These are phyloP conservation scores for Heterodera schachtii DNA, from an alignment of 1,140 invertebrate species.

Conservation along the genomic window DNA sequence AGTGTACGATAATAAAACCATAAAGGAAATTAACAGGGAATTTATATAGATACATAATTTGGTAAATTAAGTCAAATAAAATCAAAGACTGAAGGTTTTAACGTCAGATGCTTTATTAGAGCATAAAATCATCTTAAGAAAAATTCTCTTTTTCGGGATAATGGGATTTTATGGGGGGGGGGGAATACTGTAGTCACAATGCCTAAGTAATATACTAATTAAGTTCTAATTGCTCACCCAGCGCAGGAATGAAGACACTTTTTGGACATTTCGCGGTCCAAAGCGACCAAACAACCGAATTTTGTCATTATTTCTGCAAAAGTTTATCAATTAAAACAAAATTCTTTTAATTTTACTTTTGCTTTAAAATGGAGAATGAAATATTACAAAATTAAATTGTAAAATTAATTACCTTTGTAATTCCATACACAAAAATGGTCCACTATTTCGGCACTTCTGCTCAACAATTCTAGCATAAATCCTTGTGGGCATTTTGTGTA, in stretches of 20 bases:
- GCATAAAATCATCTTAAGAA: too few species aligned
- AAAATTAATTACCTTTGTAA: conserved; percentile 52
- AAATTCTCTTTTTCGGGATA: too few species aligned
- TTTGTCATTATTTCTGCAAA: conserved; percentile 57
- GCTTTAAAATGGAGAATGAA: neutral
- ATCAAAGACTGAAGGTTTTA: too few species aligned
- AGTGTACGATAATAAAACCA: too few species aligned
- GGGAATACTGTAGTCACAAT: too few species aligned
- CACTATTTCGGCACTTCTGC: conserved; percentile 58
- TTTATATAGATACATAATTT: too few species aligned
- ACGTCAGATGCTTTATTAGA: too few species aligned
- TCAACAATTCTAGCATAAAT: conserved; percentile 59
- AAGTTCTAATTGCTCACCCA: neutral
- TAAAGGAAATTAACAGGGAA: too few species aligned
- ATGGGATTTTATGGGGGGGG: too few species aligned
- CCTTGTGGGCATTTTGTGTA: conserved; percentile 60
- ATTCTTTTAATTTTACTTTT: conserved; percentile 10
- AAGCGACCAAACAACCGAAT: conserved; percentile 55
- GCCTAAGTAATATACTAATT: too few species aligned
- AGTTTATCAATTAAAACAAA: conserved; percentile 12
- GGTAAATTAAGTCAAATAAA: neutral
- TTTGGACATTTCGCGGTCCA: conserved; percentile 47
- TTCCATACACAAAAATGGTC: conserved; percentile 65
- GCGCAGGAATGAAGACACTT: conserved; percentile 58
- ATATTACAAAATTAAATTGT: conserved; percentile 3